Evolutionary conservation across 2,113 vertebrate species (phyloP), one percentile per base, ranked within the genome.

Genomic region (Trematomus loennbergii): DNA sequence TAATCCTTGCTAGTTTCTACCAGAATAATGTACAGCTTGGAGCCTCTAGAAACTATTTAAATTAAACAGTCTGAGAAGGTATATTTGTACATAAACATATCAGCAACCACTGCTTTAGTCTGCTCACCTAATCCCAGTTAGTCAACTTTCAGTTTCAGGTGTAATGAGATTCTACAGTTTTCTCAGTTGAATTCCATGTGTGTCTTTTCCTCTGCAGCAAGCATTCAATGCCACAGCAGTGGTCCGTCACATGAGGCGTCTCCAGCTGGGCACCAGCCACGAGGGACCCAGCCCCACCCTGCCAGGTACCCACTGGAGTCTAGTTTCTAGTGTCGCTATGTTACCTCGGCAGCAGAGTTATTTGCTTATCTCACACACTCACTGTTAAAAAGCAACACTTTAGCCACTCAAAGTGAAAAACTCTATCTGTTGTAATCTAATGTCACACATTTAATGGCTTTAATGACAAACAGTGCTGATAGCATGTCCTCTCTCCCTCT

Each of bases 191-290:
- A 13, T 16, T 57, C 13, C 16, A 29, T 48, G 48, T 72, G 12
- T 68, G 55, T 70, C 15, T 72, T 74, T 45, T 55, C 12, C 50
- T 68, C 4, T 74, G 69, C 94, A 99, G 98, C 98, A 98, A 98
- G 98, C 98, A 0, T 99, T 99, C 92, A 99, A 99, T 0, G 98
- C 98, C 90, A 99, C 98, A 0, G 98, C 96, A 0, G 98, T 99
- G 88, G 96, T 99, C 55, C 94, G 98, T 61, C 98, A 99, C 93
- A 99, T 99, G 98, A 93, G 97, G 83, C 96, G 95, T 83, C 96
- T 99, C 67, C 98, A 99, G 91, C 94, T 99, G 69, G 96, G 97
- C 73, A 97, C 96, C 78, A 98, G 97, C 82, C 94, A 95, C 74
- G 98, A 99, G 9, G 94, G 96, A 3, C 91, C 96, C 1, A 94